These are phyloP conservation scores for Callimorpha dominula DNA, from an alignment of 2,888 invertebrate species.

Conservation along the genomic window DNA sequence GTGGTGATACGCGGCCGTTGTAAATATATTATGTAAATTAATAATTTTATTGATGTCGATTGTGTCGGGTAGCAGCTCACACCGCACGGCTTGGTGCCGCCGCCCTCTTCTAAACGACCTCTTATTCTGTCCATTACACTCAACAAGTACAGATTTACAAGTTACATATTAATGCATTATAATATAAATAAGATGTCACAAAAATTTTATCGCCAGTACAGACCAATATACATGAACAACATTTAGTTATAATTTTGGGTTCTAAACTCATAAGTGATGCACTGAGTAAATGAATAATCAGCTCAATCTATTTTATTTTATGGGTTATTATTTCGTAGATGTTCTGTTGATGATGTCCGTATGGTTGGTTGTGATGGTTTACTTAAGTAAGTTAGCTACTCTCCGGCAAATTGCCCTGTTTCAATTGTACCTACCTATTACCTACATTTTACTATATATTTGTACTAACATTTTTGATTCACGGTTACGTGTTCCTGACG, in stretches of 20 bases:
- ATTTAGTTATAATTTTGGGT: slow-evolving; percentile 77
- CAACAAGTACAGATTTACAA: slow-evolving; percentile 79
- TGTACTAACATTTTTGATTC: slow-evolving; percentile 70
- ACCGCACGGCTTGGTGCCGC: slow-evolving; percentile 52
- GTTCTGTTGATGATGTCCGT: slow-evolving; percentile 83
- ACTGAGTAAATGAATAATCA: slow-evolving; percentile 72
- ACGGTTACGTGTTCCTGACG: slow-evolving; percentile 59
- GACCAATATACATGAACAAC: slow-evolving; percentile 72
- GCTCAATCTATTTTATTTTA: slow-evolving; percentile 78
- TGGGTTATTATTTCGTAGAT: slow-evolving; percentile 73
- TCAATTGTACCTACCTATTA: slow-evolving; percentile 65
- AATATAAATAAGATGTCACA: slow-evolving; percentile 79
- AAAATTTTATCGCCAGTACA: slow-evolving; percentile 81
- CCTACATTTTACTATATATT: slow-evolving; percentile 69
- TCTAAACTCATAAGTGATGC: slow-evolving; percentile 75
- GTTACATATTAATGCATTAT: slow-evolving; percentile 78
- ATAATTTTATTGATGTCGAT: slow-evolving; percentile 79
- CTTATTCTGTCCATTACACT: slow-evolving; percentile 83
- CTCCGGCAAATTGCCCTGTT: slow-evolving; percentile 77
- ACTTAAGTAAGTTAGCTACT: slow-evolving; percentile 85
- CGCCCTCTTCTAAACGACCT: slow-evolving; percentile 69
- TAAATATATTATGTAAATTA: slow-evolving; percentile 85
- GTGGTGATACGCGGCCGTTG: slow-evolving; percentile 77
- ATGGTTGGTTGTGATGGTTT: slow-evolving; percentile 87
- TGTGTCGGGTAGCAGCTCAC: slow-evolving; percentile 58